These are phyloP conservation scores for Apis florea DNA, from an alignment of 1,140 invertebrate species.

Conservation along the genomic window DNA sequence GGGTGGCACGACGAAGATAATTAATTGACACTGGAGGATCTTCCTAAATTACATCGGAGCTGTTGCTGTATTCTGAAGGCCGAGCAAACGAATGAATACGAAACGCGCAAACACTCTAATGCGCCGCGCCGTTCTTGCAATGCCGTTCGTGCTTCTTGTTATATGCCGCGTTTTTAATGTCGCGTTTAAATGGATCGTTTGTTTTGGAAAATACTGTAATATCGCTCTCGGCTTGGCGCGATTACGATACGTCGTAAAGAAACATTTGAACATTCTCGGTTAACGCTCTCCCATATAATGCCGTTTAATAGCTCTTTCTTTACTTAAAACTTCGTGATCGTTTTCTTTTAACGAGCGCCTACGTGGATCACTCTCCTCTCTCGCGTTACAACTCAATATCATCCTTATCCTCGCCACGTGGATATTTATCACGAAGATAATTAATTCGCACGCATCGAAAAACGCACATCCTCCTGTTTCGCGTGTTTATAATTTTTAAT, in stretches of 20 bases:
- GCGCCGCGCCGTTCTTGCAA: not conserved
- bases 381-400: not conserved
- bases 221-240: slow-evolving; percentile 23
- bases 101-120: slow-evolving; percentile 30
- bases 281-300: not conserved
- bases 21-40: slow-evolving; percentile 56
- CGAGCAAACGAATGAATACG: not conserved
- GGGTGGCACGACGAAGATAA: slow-evolving; percentile 48
- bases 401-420: no score
- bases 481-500: not conserved
- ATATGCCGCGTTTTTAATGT: slow-evolving; percentile 42
- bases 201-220: slow-evolving; percentile 50
- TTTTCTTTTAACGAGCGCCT: slow-evolving; percentile 3
- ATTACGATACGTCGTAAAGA: not conserved
- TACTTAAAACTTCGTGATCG: not conserved
- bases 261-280: not conserved
- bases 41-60: slow-evolving; percentile 55
- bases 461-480: not conserved
- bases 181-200: slow-evolving; percentile 56
- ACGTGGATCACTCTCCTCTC: not conserved
- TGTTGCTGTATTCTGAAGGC: slow-evolving; percentile 30
- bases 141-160: slow-evolving; percentile 26
- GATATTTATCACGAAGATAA: no score
- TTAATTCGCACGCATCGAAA: no score
- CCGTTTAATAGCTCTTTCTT: not conserved